Percentiles rank a stretch among this genome's conserved stretches.
Evolutionary conservation across 2,113 vertebrate species (phyloP).

Genomic region (Hemiscyllium ocellatum): DNA sequence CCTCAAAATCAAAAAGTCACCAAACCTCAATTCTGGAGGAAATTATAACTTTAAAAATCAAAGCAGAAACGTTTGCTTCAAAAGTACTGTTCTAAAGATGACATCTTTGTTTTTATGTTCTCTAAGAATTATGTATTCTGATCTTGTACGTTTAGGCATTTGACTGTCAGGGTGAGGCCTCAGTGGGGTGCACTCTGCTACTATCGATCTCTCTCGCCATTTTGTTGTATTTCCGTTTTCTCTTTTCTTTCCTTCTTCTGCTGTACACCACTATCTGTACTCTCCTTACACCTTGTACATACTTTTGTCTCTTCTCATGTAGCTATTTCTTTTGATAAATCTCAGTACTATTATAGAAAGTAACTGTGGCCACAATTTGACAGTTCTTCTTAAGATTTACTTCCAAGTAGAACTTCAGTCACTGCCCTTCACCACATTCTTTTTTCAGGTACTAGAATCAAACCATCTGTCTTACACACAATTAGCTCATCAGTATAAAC

Average conservation of each 20-base stretch:
- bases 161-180: not conserved
- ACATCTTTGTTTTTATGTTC: not conserved
- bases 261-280: not conserved
- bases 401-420: not conserved
- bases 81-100: not conserved
- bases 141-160: not conserved
- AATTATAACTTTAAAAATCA: not conserved
- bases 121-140: not conserved
- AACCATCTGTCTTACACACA: not conserved
- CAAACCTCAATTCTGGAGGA: not conserved
- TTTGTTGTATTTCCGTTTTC: not conserved
- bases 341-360: not conserved
- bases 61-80: not conserved
- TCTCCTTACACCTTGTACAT: not conserved
- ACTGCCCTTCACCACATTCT: not conserved
- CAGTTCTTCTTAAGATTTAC: not conserved
- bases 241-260: not conserved
- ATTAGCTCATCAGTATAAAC: not conserved
- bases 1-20: not conserved
- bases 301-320: not conserved
- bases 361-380: not conserved
- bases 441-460: not conserved
- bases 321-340: not conserved
- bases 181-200: not conserved
- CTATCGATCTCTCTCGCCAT: not conserved